Percentiles rank a stretch among this genome's conserved stretches.
These are phyloP conservation scores for Lanius ludovicianus DNA, from an alignment of 2,113 vertebrate genomes.

Conservation along the genomic window DNA sequence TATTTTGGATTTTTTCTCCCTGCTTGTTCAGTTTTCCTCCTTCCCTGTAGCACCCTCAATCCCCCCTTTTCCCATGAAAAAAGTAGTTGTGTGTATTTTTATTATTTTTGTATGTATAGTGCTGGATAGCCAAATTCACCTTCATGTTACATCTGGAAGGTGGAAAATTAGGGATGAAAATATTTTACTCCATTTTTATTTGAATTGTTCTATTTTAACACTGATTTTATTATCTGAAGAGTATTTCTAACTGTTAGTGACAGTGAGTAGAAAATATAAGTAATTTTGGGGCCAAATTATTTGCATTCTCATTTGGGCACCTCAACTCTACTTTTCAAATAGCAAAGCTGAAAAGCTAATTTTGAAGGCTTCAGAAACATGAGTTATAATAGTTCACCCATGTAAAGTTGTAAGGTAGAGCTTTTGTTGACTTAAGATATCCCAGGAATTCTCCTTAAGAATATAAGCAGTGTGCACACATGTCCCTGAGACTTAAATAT, in stretches of 20 bases:
- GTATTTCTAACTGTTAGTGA: background rate
- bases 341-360: background rate
- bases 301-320: background rate
- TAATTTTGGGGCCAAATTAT: background rate
- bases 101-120: background rate
- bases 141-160: background rate
- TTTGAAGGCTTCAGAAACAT: background rate
- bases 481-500: background rate
- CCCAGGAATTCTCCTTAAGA: background rate
- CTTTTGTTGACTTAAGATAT: background rate
- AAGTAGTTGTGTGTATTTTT: background rate
- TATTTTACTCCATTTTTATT: background rate
- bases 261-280: background rate
- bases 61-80: background rate
- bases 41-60: background rate
- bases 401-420: background rate
- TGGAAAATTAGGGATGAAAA: background rate
- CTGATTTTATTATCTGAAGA: background rate
- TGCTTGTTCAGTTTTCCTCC: background rate
- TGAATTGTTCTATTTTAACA: background rate
- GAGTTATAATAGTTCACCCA: background rate
- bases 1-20: background rate
- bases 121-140: background rate
- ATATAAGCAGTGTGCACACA: rapidly evolving
- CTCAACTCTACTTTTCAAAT: background rate